These are phyloP conservation scores for Ammospiza nelsoni DNA, from an alignment of 2,113 vertebrate species.

Conservation along the genomic window DNA sequence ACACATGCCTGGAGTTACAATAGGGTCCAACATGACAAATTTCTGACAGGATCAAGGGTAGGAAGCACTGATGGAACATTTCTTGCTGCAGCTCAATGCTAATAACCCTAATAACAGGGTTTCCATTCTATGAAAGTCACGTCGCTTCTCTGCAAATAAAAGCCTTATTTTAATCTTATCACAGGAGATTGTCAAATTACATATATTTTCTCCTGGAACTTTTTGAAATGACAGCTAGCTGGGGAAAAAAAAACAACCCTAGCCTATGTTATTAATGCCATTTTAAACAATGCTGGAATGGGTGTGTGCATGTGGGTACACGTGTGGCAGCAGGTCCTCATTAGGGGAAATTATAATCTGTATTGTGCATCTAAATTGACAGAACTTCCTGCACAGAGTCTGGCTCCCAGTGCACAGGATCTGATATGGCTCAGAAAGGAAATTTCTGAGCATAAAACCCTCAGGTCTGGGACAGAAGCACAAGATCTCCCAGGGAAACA, in stretches of 20 bases:
- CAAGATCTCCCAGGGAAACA: background rate
- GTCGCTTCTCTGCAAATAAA: background rate
- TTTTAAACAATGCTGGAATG: background rate
- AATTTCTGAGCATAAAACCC: background rate
- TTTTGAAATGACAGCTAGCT: slow-evolving; percentile 38
- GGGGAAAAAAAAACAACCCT: background rate
- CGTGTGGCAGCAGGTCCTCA: background rate
- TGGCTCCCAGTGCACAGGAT: background rate
- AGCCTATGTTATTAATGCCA: background rate
- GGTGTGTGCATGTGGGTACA: background rate
- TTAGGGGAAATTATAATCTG: slow-evolving; percentile 54
- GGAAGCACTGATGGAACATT: background rate
- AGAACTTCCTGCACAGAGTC: slow-evolving; percentile 20
- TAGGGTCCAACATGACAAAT: background rate
- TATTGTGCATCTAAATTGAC: slow-evolving; percentile 21
- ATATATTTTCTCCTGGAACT: background rate
- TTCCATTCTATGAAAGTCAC: background rate
- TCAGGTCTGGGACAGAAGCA: background rate
- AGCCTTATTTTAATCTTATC: slow-evolving; percentile 1
- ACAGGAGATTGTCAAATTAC: slow-evolving; percentile 31
- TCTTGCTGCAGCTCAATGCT: background rate
- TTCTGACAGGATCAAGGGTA: background rate
- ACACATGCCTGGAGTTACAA: background rate
- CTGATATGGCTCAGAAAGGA: background rate
- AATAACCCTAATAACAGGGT: slow-evolving; percentile 23